Conservation (phyloP, 2,797 vertebrate genomes). For the Holocentrus rufus region DNA sequence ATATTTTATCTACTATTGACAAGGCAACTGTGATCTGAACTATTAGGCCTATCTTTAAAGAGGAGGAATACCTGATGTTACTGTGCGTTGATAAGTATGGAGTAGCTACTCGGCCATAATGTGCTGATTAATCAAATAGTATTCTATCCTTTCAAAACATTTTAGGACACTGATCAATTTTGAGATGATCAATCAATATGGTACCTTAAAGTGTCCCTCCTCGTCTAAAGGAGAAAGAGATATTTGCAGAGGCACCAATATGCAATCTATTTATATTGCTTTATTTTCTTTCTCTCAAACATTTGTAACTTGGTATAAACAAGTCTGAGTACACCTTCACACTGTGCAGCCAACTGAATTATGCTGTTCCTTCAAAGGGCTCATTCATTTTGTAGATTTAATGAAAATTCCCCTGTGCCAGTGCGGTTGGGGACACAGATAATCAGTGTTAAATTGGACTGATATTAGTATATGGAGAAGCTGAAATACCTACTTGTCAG, state of each 20-base stretch:
- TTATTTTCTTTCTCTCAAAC: too few relatives aligned
- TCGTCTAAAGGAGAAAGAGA: background rate
- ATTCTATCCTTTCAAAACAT: background rate
- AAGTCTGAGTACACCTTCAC: background rate
- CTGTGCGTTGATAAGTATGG: too few relatives aligned
- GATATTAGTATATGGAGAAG: too few relatives aligned
- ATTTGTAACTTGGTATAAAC: too few relatives aligned
- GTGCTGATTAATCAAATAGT: background rate
- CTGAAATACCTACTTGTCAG: too few relatives aligned
- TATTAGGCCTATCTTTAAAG: too few relatives aligned
- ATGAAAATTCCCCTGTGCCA: constrained; percentile 1
- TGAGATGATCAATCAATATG: constrained; percentile 7
- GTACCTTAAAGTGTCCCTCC: background rate
- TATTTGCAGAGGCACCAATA: background rate
- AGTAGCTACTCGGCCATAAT: too few relatives aligned
- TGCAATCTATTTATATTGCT: background rate
- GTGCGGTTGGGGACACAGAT: background rate
- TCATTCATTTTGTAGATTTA: background rate
- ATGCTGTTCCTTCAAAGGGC: background rate
- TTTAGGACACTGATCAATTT: constrained; percentile 2
- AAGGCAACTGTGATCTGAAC: too few relatives aligned
- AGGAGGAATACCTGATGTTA: too few relatives aligned
- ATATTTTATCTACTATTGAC: too few relatives aligned
- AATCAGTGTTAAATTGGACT: background rate
- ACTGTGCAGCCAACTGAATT: background rate